A percentile compares a stretch with the other conserved stretches of the same genome.
Evolutionary conservation across 2,113 vertebrate species (phyloP).

Genomic region (Leptobrachium leishanense): DNA sequence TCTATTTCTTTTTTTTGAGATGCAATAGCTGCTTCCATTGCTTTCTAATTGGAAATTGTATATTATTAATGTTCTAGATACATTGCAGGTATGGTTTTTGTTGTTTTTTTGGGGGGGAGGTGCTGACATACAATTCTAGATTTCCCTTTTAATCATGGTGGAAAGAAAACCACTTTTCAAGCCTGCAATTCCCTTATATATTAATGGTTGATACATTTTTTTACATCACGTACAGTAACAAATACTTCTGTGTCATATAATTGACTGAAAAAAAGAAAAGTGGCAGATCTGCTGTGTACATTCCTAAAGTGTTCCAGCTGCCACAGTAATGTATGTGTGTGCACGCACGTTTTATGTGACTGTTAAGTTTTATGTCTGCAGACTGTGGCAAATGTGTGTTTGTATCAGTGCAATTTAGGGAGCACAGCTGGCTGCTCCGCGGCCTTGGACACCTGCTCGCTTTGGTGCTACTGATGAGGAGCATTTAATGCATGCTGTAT

Average conservation of each 20-base stretch:
- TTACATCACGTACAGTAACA: slow-evolving; percentile 21
- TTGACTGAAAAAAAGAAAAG: slow-evolving; percentile 3
- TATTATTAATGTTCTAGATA: too few relatives aligned
- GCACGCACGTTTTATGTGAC: slow-evolving; percentile 26
- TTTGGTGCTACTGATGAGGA: slow-evolving; percentile 25
- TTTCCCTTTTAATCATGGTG: neutral
- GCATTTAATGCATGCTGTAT: neutral
- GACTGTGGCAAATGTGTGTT: slow-evolving; percentile 34
- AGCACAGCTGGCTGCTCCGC: slow-evolving; percentile 24
- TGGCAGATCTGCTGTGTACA: slow-evolving; percentile 22
- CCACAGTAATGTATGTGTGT: slow-evolving; percentile 16
- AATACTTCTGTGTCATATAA: slow-evolving; percentile 27
- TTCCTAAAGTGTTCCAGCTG: slow-evolving; percentile 26
- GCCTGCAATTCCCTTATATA: neutral
- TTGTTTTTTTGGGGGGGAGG: neutral
- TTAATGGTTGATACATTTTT: slow-evolving; percentile 5
- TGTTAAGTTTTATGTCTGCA: slow-evolving; percentile 27
- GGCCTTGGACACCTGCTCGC: slow-evolving; percentile 8
- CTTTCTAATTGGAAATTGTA: too few relatives aligned
- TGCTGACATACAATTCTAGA: neutral
- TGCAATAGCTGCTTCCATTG: too few relatives aligned
- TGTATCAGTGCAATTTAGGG: slow-evolving; percentile 32
- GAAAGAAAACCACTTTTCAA: slow-evolving; percentile 3
- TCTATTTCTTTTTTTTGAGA: too few relatives aligned
- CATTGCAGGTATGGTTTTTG: too few relatives aligned